Percentiles rank a stretch among this genome's conserved stretches.
Evolutionary conservation across 2,888 invertebrate genomes (phyloP).

Genomic region (Noctua janthina): DNA sequence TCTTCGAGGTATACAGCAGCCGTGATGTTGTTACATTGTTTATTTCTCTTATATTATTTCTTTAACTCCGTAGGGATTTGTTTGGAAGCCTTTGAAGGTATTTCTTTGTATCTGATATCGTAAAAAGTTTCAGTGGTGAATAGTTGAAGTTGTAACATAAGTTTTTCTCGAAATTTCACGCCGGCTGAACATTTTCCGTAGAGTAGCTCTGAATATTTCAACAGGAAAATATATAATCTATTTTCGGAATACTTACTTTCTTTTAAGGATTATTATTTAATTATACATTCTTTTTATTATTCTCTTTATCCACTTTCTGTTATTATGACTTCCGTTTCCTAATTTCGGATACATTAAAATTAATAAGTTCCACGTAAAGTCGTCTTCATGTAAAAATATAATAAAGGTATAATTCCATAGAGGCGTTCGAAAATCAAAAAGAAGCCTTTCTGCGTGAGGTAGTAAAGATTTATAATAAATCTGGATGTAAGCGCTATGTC

Average conservation of each 20-base stretch:
- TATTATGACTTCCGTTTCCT: constrained; percentile 9
- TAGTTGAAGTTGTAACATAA: constrained; percentile 27
- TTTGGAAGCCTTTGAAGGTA: constrained; percentile 11
- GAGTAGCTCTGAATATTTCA: constrained; percentile 4
- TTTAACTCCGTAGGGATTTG: not conserved
- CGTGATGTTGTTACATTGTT: not conserved
- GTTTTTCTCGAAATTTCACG: constrained; percentile 6
- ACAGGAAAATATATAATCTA: not conserved
- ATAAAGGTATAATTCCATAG: constrained; percentile 16
- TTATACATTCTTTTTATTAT: not conserved
- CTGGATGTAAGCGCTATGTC: constrained; percentile 69
- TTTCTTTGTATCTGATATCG: constrained; percentile 26
- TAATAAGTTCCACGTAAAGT: constrained; percentile 4
- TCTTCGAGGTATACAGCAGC: not conserved
- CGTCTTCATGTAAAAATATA: not conserved
- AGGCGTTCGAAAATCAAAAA: constrained; percentile 33
- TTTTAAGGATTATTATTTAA: not conserved
- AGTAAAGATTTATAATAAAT: constrained; percentile 65
- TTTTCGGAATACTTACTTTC: not conserved
- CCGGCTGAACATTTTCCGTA: not conserved
- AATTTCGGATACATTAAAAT: constrained; percentile 6
- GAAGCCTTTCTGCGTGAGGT: constrained; percentile 42
- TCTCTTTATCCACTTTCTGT: not conserved
- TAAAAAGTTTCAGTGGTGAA: constrained; percentile 25
- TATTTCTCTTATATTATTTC: constrained; percentile 23